Conservation (phyloP, 2,113 vertebrate species). For the Elachura formosa region DNA sequence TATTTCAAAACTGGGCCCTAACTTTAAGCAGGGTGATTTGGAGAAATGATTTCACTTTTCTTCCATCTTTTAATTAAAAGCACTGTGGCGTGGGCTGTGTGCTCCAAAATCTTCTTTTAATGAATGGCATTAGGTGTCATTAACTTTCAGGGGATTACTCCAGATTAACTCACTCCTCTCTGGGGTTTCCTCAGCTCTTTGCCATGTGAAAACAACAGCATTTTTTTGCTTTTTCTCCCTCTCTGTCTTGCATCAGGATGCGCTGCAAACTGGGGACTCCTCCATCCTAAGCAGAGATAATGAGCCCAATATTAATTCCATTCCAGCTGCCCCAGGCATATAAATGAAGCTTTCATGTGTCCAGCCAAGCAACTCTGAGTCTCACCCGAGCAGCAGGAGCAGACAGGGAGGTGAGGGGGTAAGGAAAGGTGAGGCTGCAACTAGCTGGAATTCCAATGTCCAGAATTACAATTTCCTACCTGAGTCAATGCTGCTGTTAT, state of each 20-base stretch:
- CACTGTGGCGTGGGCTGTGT: not conserved
- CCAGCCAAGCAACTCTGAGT: not conserved
- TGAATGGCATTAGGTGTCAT: not conserved
- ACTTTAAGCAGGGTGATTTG: not conserved
- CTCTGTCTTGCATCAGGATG: not conserved
- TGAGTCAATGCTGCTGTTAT: not conserved
- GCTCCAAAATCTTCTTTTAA: not conserved
- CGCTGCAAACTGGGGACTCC: not conserved
- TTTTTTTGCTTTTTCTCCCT: not conserved
- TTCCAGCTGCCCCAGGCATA: not conserved
- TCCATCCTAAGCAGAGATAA: constrained; percentile 17
- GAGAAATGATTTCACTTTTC: constrained; percentile 49
- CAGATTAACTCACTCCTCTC: constrained; percentile 11
- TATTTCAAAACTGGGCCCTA: not conserved
- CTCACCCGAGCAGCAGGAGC: not conserved
- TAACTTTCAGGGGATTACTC: not conserved
- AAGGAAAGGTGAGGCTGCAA: not conserved
- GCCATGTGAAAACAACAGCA: not conserved
- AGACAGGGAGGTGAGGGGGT: not conserved
- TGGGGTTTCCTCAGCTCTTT: not conserved
- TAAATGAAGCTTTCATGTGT: not conserved
- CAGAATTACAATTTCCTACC: not conserved
- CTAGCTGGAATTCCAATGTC: not conserved
- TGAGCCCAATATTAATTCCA: constrained; percentile 30
- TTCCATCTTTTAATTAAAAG: constrained; percentile 53